Conservation (phyloP, 2,113 vertebrate species). For the Tragelaphus scriptus region DNA sequence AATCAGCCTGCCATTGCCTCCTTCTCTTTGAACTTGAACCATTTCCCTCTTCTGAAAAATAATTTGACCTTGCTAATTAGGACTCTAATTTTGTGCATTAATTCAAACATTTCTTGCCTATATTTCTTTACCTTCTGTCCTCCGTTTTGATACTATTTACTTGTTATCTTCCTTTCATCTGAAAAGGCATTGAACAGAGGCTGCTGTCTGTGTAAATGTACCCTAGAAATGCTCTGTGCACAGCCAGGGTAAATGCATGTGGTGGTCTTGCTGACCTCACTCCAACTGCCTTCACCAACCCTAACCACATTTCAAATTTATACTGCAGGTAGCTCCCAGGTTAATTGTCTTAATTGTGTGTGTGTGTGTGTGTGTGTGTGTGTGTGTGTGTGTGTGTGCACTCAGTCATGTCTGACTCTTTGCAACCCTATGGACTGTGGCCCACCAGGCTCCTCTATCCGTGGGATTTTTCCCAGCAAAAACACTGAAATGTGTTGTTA, state of each 20-base stretch:
- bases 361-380: neutral
- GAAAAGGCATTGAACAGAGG: neutral
- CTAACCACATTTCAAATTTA: neutral
- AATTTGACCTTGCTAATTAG: neutral
- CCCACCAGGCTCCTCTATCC: neutral
- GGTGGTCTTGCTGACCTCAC: neutral
- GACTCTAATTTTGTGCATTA: neutral
- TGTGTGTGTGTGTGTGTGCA: rapidly evolving
- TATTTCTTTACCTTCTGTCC: neutral
- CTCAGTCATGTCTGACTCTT: neutral
- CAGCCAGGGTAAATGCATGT: neutral
- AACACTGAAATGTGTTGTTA: neutral
- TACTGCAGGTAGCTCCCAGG: neutral
- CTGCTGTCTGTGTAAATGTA: neutral
- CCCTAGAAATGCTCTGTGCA: neutral
- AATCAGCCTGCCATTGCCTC: neutral
- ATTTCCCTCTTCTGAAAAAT: neutral
- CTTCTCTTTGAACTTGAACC: slow-evolving; percentile 5
- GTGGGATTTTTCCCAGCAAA: neutral
- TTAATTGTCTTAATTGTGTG: neutral
- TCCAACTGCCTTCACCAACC: neutral
- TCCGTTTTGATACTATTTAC: neutral
- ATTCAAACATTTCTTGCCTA: neutral
- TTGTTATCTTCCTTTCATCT: neutral
- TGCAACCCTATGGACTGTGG: neutral